A percentile compares a stretch with the other conserved stretches of the same genome.
Conservation (phyloP, 2,888 invertebrate species). For the Chymomyza fuscimana region DNA sequence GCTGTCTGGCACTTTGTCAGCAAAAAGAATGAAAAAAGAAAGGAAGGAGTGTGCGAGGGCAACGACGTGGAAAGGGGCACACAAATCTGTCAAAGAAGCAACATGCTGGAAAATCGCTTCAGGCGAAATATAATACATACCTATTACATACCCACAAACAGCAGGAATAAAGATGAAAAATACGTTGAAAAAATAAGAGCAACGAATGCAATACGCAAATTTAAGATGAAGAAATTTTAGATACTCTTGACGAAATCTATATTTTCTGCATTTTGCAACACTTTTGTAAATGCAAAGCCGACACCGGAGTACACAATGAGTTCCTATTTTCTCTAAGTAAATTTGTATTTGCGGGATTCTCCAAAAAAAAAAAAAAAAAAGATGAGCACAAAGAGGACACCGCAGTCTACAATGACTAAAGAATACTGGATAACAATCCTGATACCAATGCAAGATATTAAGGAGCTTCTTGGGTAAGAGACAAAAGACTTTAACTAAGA, state of each 20-base stretch:
- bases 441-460: too few species aligned
- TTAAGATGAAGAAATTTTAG: background rate
- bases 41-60: background rate
- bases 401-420: too few species aligned
- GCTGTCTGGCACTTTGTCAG: slow-evolving; percentile 15
- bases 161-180: slow-evolving; percentile 30
- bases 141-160: slow-evolving; percentile 36
- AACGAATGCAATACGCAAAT: background rate
- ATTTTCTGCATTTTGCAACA: too few species aligned
- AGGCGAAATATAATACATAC: slow-evolving; percentile 35
- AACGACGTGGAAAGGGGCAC: background rate
- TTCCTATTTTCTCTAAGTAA: too few species aligned
- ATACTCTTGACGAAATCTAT: background rate
- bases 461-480: too few species aligned
- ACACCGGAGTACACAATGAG: too few species aligned
- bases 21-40: background rate
- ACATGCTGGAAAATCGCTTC: slow-evolving; percentile 48
- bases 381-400: too few species aligned
- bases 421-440: too few species aligned
- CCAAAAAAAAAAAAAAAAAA: too few species aligned
- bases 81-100: slow-evolving; percentile 18
- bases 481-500: too few species aligned
- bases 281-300: too few species aligned
- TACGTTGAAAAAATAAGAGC: background rate
- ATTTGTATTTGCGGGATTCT: too few species aligned